These are phyloP conservation scores for Vulpes vulpes DNA, from an alignment of 2,113 vertebrate genomes.

Conservation along the genomic window DNA sequence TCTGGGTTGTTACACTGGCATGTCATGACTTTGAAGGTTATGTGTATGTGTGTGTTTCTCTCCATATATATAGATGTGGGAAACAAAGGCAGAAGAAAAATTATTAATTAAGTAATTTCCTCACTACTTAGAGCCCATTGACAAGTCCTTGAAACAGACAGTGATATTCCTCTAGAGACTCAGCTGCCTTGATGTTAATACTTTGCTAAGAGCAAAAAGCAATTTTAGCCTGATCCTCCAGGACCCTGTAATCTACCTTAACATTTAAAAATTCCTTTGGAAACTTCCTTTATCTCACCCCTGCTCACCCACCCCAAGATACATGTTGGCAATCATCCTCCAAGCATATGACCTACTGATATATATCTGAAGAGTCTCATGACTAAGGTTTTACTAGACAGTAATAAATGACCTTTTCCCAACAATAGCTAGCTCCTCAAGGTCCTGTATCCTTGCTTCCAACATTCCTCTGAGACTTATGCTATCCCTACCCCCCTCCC, in stretches of 20 bases:
- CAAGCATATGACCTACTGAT: neutral
- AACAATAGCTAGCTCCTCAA: neutral
- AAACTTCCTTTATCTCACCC: neutral
- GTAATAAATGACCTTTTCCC: neutral
- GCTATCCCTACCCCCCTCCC: neutral
- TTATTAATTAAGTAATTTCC: neutral
- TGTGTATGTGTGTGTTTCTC: neutral
- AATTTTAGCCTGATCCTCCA: neutral
- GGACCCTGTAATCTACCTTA: neutral
- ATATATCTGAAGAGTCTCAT: neutral
- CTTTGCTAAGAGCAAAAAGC: neutral
- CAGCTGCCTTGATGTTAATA: neutral
- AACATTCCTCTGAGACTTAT: neutral
- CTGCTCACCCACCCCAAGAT: neutral
- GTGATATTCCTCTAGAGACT: neutral
- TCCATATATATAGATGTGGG: neutral
- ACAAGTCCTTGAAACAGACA: neutral
- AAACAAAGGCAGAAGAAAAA: neutral
- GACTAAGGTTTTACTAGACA: neutral
- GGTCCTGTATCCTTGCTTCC: neutral
- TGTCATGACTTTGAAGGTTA: neutral
- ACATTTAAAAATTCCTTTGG: neutral
- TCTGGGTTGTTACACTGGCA: neutral
- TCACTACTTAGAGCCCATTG: neutral
- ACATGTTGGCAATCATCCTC: neutral